These are phyloP conservation scores for Syngnathus typhle DNA, from an alignment of 2,113 vertebrate species.

Conservation along the genomic window DNA sequence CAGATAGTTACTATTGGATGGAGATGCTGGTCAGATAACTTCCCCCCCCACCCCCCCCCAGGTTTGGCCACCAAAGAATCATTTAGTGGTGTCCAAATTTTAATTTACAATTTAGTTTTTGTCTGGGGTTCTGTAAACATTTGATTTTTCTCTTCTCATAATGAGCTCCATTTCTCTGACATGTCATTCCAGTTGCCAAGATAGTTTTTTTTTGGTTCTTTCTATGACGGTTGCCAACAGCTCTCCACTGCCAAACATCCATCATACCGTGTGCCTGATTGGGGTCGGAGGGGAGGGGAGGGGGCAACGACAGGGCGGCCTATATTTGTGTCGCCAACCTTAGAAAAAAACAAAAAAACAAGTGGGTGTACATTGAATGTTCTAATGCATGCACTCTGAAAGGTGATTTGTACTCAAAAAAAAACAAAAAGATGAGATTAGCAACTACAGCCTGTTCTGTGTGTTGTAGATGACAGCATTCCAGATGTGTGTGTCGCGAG, in stretches of 20 bases:
- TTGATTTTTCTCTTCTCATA: background rate
- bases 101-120: too few species aligned
- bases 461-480: conserved; percentile 25
- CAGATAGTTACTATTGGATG: too few species aligned
- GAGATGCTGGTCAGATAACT: too few species aligned
- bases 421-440: conserved; percentile 40
- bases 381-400: conserved; percentile 46
- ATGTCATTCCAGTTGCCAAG: conserved; percentile 54
- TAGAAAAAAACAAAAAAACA: conserved; percentile 11
- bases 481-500: conserved; percentile 47
- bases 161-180: background rate
- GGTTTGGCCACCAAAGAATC: too few species aligned
- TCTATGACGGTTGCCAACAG: conserved; percentile 66
- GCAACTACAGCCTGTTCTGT: conserved; percentile 57
- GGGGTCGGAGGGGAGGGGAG: conserved; percentile 1
- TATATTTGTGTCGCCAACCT: background rate
- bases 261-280: conserved; percentile 68
- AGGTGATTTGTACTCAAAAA: conserved; percentile 28
- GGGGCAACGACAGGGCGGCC: background rate
- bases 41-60: too few species aligned
- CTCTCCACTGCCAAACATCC: conserved; percentile 72
- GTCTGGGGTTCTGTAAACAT: background rate
- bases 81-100: too few species aligned
- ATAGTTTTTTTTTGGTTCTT: conserved; percentile 26
- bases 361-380: conserved; percentile 51